A percentile compares a stretch with the other conserved stretches of the same genome.
Conservation (phyloP, 2,888 invertebrate species). For the Apodemia duryi region DNA sequence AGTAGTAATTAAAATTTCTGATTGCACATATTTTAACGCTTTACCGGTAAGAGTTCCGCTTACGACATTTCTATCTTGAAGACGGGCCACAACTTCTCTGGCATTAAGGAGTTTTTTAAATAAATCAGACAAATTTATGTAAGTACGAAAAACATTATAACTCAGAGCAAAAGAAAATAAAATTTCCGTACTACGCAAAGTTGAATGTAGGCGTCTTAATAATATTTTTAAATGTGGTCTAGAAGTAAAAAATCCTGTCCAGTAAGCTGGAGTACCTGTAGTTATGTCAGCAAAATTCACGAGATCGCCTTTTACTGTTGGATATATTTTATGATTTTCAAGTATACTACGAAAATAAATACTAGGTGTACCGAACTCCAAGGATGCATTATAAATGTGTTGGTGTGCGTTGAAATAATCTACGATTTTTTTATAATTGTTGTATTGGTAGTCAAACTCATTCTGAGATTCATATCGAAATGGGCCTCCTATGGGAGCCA, state of each 20-base stretch:
- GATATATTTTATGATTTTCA: conserved; percentile 78
- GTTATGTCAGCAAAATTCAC: conserved; percentile 95
- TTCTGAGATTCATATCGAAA: conserved; percentile 84
- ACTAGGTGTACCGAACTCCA: conserved; percentile 91
- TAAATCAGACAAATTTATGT: conserved; percentile 68
- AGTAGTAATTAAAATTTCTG: conserved; percentile 68
- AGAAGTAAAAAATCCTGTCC: conserved; percentile 97
- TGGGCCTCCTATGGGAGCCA: too few relatives aligned
- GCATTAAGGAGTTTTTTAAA: conserved; percentile 73
- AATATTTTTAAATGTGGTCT: conserved; percentile 90
- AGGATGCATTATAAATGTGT: conserved; percentile 84
- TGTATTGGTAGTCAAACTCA: conserved; percentile 97
- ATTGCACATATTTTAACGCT: conserved; percentile 91
- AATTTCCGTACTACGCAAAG: conserved; percentile 89
- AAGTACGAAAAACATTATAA: conserved; percentile 76
- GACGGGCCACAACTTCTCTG: conserved; percentile 89
- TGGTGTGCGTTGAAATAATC: conserved; percentile 90
- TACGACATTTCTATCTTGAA: conserved; percentile 98
- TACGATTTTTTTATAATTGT: conserved; percentile 92
- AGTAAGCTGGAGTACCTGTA: conserved; percentile 92
- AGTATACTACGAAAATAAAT: conserved; percentile 90
- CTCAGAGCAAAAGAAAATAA: conserved; percentile 89
- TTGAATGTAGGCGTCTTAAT: conserved; percentile 89
- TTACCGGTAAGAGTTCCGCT: conserved; percentile 94
- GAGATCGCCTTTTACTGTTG: conserved; percentile 93